Conservation (phyloP, 2,113 vertebrate genomes). For the Microcebus jonahi region DNA sequence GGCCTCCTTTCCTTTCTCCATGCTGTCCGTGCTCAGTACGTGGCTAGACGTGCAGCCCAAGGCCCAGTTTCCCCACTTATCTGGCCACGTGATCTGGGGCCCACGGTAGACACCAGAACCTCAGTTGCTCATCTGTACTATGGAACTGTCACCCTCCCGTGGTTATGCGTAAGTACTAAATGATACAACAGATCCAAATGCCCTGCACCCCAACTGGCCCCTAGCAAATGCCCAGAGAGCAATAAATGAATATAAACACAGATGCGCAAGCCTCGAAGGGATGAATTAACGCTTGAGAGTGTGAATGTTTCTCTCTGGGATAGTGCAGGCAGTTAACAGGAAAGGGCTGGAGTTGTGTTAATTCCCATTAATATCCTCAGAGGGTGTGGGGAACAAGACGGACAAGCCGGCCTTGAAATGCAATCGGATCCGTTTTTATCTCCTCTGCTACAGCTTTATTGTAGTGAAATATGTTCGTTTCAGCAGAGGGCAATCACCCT, state of each 20-base stretch:
- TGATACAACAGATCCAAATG: not conserved
- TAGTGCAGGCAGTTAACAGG: constrained; percentile 70
- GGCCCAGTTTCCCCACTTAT: not conserved
- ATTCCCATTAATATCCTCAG: constrained; percentile 83
- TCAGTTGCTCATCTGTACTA: not conserved
- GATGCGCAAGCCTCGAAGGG: not conserved
- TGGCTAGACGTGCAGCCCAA: not conserved
- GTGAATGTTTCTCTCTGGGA: constrained; percentile 62
- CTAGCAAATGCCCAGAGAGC: not conserved
- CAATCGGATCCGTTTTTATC: constrained; percentile 79
- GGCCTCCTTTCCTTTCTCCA: not conserved
- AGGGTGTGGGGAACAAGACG: constrained; percentile 80
- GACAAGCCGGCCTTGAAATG: constrained; percentile 83
- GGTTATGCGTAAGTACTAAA: not conserved
- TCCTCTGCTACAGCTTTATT: constrained; percentile 86
- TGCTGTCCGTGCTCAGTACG: not conserved
- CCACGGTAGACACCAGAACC: not conserved
- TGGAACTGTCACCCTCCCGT: not conserved
- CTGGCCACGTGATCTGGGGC: constrained; percentile 24
- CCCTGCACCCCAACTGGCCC: not conserved
- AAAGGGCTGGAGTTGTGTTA: constrained; percentile 82
- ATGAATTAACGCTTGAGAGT: not conserved
- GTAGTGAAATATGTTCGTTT: constrained; percentile 86
- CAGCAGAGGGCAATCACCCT: constrained; percentile 83
- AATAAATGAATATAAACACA: not conserved